Evolutionary conservation across 2,888 invertebrate species (phyloP).

Genomic region (Pollenia griseotomentosa): DNA sequence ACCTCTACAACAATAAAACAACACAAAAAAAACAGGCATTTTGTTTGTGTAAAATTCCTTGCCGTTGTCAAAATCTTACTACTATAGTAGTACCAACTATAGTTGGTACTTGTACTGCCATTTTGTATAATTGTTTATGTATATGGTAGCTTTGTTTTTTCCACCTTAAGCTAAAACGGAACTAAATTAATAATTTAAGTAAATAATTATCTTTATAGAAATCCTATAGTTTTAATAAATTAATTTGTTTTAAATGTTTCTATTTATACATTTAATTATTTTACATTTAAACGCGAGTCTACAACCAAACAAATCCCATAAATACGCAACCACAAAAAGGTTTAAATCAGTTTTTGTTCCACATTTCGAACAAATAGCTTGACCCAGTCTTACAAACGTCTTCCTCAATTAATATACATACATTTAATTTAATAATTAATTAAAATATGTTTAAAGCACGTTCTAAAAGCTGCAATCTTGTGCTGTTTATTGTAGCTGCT

Average conservation of each 20-base stretch:
- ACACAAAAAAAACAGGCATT: too few relatives aligned
- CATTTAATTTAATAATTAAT: background rate
- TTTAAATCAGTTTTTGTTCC: background rate
- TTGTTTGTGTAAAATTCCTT: too few relatives aligned
- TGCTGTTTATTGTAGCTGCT: conserved; percentile 12
- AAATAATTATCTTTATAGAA: background rate
- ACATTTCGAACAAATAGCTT: background rate
- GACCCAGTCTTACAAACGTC: background rate
- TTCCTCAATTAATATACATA: too few relatives aligned
- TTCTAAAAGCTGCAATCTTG: background rate
- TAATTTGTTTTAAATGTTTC: too few relatives aligned
- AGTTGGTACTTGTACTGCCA: too few relatives aligned
- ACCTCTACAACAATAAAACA: too few relatives aligned
- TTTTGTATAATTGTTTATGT: accelerated
- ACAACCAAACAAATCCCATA: background rate
- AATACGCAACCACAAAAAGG: background rate
- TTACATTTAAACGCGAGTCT: background rate
- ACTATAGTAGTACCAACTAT: too few relatives aligned
- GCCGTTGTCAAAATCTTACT: too few relatives aligned
- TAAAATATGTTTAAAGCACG: conserved; percentile 33
- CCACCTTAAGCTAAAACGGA: too few relatives aligned
- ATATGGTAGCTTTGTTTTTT: too few relatives aligned
- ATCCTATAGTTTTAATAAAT: background rate
- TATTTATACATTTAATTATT: too few relatives aligned
- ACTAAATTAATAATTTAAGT: too few relatives aligned